These are phyloP conservation scores for Oreochromis mossambicus DNA, from an alignment of 2,797 vertebrate species.

Conservation along the genomic window DNA sequence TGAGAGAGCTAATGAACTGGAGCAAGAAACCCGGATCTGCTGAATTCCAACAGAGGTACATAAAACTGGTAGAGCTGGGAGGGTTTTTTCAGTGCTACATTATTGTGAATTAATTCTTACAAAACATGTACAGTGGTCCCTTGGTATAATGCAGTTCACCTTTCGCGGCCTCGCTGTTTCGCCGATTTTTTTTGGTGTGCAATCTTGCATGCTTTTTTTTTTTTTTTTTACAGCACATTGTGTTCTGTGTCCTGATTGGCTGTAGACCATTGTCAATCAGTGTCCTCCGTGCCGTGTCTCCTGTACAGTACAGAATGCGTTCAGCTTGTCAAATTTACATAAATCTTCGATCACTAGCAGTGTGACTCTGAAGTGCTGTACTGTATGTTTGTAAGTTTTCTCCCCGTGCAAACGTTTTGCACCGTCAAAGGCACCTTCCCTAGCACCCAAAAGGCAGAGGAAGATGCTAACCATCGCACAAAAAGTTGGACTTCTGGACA, in stretches of 20 bases:
- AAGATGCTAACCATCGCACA: neutral
- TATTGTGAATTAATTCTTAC: neutral
- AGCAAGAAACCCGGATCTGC: slow-evolving; percentile 71
- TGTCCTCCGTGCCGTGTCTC: neutral
- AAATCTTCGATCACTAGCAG: neutral
- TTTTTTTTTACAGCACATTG: neutral
- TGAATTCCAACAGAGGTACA: slow-evolving; percentile 76
- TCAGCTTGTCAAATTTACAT: neutral
- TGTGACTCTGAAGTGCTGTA: neutral
- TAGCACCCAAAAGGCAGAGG: neutral
- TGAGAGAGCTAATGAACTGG: slow-evolving; percentile 76
- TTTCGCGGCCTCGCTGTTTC: neutral
- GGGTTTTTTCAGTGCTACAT: neutral
- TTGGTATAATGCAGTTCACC: neutral
- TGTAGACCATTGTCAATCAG: neutral
- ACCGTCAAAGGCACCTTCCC: neutral
- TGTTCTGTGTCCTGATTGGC: neutral
- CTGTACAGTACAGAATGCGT: neutral
- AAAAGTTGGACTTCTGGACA: neutral
- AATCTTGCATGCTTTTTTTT: neutral
- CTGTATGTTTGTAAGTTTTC: neutral
- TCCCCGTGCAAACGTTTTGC: neutral
- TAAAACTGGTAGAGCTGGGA: neutral
- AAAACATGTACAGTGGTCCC: neutral
- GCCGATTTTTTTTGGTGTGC: neutral